Evolutionary conservation across 2,113 vertebrate genomes (phyloP).

Genomic region (Callipepla squamata): DNA sequence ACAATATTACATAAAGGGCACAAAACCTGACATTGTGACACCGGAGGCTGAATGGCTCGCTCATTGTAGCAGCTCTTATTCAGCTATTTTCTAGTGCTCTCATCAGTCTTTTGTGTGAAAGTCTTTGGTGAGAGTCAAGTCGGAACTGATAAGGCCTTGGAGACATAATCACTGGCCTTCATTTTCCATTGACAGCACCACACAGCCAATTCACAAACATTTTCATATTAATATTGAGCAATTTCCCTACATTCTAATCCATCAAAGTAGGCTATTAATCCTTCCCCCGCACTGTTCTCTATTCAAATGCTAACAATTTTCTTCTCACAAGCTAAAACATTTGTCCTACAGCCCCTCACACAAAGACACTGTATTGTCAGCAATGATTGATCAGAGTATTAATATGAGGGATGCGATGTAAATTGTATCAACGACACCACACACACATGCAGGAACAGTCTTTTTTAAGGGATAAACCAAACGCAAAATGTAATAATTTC

Average conservation of each 20-base stretch:
- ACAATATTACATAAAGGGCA: conserved; percentile 87
- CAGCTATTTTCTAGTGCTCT: conserved; percentile 78
- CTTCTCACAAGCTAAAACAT: conserved; percentile 90
- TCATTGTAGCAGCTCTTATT: conserved; percentile 71
- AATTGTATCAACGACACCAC: conserved; percentile 86
- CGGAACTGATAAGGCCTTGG: conserved; percentile 83
- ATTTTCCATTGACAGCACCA: conserved; percentile 80
- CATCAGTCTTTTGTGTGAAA: conserved; percentile 85
- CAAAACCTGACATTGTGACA: conserved; percentile 62
- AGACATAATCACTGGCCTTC: conserved; percentile 83
- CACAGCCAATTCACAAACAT: conserved; percentile 90
- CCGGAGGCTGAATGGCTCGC: conserved; percentile 73
- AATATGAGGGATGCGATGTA: conserved; percentile 85
- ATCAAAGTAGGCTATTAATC: conserved; percentile 98
- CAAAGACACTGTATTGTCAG: conserved; percentile 93
- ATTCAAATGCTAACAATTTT: conserved; percentile 95
- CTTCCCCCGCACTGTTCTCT: conserved; percentile 81
- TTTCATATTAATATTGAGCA: conserved; percentile 99
- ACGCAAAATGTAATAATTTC: conserved; percentile 81
- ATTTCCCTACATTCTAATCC: conserved; percentile 99
- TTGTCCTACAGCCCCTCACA: conserved; percentile 89
- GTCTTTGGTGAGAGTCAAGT: conserved; percentile 81
- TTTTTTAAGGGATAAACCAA: conserved; percentile 83
- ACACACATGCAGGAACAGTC: conserved; percentile 79
- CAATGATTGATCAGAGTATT: conserved; percentile 93